Percentiles rank a stretch among this genome's conserved stretches.
These are phyloP conservation scores for Pterobdella sp. DNA, from an alignment of 2,888 invertebrate genomes.

Conservation along the genomic window DNA sequence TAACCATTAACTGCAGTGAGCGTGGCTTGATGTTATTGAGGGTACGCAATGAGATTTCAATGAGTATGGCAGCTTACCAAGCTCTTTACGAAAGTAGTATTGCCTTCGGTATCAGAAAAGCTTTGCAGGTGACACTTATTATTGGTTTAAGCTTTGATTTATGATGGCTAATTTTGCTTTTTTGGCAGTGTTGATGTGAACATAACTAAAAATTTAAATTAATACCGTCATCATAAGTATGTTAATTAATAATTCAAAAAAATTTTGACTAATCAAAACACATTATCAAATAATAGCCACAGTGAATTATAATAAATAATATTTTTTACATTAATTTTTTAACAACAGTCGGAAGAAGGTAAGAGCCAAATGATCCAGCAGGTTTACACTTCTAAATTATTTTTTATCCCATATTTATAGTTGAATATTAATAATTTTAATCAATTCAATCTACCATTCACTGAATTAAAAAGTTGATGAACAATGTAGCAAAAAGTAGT, in stretches of 20 bases:
- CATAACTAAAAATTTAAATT: conserved; percentile 48
- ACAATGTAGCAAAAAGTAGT: too few species aligned
- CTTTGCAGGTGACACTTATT: conserved; percentile 85
- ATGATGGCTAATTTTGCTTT: too few species aligned
- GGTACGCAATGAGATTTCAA: conserved; percentile 86
- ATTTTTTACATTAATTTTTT: not conserved
- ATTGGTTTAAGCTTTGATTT: too few species aligned
- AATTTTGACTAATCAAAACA: not conserved
- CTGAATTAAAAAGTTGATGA: too few species aligned
- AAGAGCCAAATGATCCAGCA: conserved; percentile 21
- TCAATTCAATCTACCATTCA: not conserved
- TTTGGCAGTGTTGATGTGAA: conserved; percentile 70
- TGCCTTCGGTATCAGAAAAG: conserved; percentile 94
- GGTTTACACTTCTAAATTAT: not conserved
- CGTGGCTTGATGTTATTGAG: conserved; percentile 81
- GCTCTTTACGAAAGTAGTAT: conserved; percentile 93
- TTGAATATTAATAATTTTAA: not conserved
- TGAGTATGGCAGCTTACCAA: conserved; percentile 93
- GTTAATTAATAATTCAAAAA: not conserved
- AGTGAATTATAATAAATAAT: not conserved
- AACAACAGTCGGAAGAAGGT: conserved; percentile 52
- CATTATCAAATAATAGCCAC: not conserved
- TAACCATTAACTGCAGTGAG: conserved; percentile 93
- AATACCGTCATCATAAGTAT: not conserved
- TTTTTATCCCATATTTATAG: not conserved